phyloP scores from a whole-genome alignment of 2,113 vertebrate genomes.

The Acrocephalus arundinaceus region DNA sequence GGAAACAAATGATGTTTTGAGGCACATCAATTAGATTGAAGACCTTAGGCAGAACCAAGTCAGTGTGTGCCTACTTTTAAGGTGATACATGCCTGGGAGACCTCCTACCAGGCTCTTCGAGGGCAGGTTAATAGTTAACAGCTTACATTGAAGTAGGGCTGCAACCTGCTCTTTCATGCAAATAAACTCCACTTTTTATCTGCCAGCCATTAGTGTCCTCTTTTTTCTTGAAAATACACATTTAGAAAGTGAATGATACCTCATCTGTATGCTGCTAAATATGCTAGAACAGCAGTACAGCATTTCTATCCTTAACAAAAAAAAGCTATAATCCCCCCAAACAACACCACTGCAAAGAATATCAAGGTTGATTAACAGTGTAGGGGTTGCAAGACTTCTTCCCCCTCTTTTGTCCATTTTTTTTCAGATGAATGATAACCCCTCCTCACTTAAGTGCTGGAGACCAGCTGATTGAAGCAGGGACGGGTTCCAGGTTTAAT shows the following conservation, averaged over 20 bases:
- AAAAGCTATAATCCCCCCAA: background rate
- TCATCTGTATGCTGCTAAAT: background rate
- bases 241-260: background rate
- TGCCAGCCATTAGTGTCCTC: background rate
- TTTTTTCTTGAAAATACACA: background rate
- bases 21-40: background rate
- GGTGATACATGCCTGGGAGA: background rate
- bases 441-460: background rate
- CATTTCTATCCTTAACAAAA: background rate
- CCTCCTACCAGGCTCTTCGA: background rate
- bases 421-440: background rate
- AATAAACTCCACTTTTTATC: background rate
- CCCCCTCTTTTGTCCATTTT: background rate
- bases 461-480: background rate
- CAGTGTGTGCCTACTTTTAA: background rate
- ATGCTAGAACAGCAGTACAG: background rate
- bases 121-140: background rate
- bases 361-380: background rate
- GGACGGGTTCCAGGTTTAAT: background rate
- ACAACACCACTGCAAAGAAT: background rate
- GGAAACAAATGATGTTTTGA: background rate
- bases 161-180: background rate
- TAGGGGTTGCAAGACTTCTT: background rate
- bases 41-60: background rate
- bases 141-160: background rate